A percentile compares a stretch with the other conserved stretches of the same genome.
Evolutionary conservation across 1,140 invertebrate species (phyloP).

Genomic region (Platyura marginata): DNA sequence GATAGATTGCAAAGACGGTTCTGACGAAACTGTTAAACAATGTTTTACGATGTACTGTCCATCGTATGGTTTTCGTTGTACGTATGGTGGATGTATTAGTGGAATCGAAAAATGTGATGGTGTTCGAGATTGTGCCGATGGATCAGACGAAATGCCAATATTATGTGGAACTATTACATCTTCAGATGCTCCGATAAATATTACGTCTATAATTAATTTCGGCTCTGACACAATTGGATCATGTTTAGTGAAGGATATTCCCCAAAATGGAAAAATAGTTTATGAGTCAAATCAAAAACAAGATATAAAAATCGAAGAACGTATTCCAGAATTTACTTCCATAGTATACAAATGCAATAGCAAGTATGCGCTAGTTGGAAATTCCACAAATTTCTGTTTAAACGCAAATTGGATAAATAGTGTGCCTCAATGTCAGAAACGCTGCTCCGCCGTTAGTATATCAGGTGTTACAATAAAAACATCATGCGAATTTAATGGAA

Average conservation of each 20-base stretch:
- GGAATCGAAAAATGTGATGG: not conserved
- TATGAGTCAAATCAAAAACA: not conserved
- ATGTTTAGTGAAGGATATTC: not conserved
- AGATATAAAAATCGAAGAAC: not conserved
- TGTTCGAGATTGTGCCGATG: not conserved
- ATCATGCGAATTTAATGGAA: not conserved
- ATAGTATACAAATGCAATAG: not conserved
- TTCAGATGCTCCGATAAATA: no score
- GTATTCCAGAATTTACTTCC: not conserved
- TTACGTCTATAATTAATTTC: no score
- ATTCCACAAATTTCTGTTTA: not conserved
- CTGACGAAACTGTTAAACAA: not conserved
- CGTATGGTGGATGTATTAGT: not conserved
- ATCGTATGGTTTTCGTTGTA: not conserved
- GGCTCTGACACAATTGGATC: no score
- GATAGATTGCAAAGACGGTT: not conserved
- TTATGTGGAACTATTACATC: not conserved
- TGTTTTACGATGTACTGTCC: not conserved
- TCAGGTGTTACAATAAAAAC: conserved; percentile 1
- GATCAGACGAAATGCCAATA: not conserved
- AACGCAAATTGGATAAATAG: not conserved
- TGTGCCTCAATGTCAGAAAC: not conserved
- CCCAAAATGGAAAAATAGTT: not conserved
- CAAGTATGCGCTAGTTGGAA: not conserved
- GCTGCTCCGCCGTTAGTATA: not conserved